A percentile compares a stretch with the other conserved stretches of the same genome.
Evolutionary conservation across 2,888 invertebrate genomes (phyloP).

Genomic region (Napeogenes sylphis): DNA sequence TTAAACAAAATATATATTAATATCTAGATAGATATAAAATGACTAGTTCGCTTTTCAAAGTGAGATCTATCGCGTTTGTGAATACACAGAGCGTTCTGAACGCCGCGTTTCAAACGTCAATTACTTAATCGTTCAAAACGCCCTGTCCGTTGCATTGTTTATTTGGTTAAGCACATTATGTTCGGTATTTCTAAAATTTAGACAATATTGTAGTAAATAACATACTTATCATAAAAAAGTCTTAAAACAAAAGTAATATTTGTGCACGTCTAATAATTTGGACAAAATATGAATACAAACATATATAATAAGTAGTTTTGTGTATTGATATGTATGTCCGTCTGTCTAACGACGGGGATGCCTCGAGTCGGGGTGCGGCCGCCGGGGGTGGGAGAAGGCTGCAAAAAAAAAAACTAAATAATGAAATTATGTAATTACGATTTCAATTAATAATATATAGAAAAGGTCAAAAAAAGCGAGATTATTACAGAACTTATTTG

Average conservation of each 20-base stretch:
- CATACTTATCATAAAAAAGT: not conserved
- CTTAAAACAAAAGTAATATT: not conserved
- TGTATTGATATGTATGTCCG: slow-evolving; percentile 8
- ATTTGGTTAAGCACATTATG: slow-evolving; percentile 16
- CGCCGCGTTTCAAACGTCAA: slow-evolving; percentile 13
- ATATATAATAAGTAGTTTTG: slow-evolving; percentile 4
- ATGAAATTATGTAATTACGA: not conserved
- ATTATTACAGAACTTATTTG: too few species aligned
- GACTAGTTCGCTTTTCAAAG: slow-evolving; percentile 45
- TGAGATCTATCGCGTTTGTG: slow-evolving; percentile 41
- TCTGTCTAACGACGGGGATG: slow-evolving; percentile 49
- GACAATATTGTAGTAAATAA: not conserved
- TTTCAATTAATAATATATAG: not conserved
- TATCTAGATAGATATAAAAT: slow-evolving; percentile 30
- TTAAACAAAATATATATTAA: not conserved
- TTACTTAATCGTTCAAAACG: slow-evolving; percentile 10
- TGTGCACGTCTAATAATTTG: not conserved
- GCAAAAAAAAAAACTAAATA: slow-evolving; percentile 27
- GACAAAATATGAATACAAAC: not conserved
- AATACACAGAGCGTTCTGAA: slow-evolving; percentile 16
- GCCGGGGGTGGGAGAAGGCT: slow-evolving; percentile 56
- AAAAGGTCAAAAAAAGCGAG: too few species aligned
- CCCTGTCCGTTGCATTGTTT: slow-evolving; percentile 8
- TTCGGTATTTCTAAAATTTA: slow-evolving; percentile 4
- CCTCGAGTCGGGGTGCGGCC: slow-evolving; percentile 57